Evolutionary conservation across 2,113 vertebrate genomes (phyloP).

Genomic region (Bufo gargarizans): DNA sequence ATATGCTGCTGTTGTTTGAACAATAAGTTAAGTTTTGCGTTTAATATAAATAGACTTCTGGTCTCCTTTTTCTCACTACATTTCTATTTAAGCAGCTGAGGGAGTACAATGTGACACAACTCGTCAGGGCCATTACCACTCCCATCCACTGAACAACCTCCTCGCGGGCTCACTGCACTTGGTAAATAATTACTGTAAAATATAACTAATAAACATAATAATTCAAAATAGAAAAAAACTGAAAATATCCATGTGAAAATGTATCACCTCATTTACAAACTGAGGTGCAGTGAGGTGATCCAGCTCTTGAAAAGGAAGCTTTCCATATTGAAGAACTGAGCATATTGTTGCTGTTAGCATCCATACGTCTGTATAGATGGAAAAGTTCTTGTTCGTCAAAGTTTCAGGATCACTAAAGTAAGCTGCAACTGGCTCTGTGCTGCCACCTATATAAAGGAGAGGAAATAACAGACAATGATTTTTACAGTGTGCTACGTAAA

Average conservation of each 20-base stretch:
- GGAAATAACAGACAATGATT: background rate
- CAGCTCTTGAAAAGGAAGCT: slow-evolving; percentile 48
- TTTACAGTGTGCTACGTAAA: no score
- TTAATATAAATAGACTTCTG: no score
- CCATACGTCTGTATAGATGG: slow-evolving; percentile 14
- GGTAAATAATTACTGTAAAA: no score
- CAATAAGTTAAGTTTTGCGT: no score
- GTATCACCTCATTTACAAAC: slow-evolving; percentile 50
- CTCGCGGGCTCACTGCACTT: no score
- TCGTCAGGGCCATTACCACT: no score
- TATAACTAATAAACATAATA: no score
- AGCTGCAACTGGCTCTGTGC: slow-evolving; percentile 30
- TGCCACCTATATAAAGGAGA: slow-evolving; percentile 32
- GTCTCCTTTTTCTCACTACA: no score
- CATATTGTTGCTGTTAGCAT: slow-evolving; percentile 33
- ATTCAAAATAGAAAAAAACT: background rate
- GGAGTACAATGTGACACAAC: no score
- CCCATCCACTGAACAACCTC: no score
- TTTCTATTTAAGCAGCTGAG: no score
- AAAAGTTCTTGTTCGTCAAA: slow-evolving; percentile 31
- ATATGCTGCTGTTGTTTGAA: no score
- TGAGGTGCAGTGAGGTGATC: slow-evolving; percentile 20
- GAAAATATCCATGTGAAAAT: background rate
- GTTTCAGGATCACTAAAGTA: slow-evolving; percentile 49
- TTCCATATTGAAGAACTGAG: slow-evolving; percentile 51